These are phyloP conservation scores for Ectobius pallidus DNA, from an alignment of 2,888 invertebrate genomes.

Conservation along the genomic window DNA sequence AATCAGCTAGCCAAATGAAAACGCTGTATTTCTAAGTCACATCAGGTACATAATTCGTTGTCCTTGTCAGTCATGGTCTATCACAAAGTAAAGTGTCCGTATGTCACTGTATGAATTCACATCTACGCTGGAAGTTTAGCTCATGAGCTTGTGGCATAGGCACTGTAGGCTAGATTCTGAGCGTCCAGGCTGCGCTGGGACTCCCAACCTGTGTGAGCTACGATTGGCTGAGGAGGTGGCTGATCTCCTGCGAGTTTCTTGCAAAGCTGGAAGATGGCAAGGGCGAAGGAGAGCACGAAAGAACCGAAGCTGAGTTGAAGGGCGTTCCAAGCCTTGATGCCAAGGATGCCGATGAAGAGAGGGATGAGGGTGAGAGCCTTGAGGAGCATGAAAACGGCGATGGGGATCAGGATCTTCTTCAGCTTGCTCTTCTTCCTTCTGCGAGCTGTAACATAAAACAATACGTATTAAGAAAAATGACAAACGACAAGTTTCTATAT, in stretches of 20 bases:
- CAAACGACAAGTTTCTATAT: too few species aligned
- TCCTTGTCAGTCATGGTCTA: too few species aligned
- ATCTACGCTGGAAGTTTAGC: too few species aligned
- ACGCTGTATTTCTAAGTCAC: too few species aligned
- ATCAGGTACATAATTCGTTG: too few species aligned
- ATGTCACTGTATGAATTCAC: too few species aligned
- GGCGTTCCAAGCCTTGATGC: constrained; percentile 88
- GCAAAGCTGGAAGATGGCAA: constrained; percentile 89
- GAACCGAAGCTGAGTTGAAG: constrained; percentile 88
- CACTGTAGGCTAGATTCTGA: constrained; percentile 43
- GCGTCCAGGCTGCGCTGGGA: constrained; percentile 34
- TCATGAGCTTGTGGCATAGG: constrained; percentile 27
- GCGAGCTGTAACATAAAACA: constrained; percentile 31
- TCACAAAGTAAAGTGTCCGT: too few species aligned
- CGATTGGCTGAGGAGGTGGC: constrained; percentile 60
- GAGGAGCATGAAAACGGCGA: constrained; percentile 81
- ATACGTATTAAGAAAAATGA: too few species aligned
- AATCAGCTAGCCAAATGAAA: too few species aligned
- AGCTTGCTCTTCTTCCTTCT: constrained; percentile 64
- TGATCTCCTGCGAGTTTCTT: constrained; percentile 80
- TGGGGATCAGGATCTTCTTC: constrained; percentile 85
- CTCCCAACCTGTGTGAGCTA: constrained; percentile 34
- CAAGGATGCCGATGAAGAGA: constrained; percentile 82
- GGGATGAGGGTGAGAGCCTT: constrained; percentile 89
- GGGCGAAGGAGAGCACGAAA: constrained; percentile 81